Evolutionary conservation across 2,888 invertebrate genomes (phyloP).

Genomic region (Zygogramma bicolorata): DNA sequence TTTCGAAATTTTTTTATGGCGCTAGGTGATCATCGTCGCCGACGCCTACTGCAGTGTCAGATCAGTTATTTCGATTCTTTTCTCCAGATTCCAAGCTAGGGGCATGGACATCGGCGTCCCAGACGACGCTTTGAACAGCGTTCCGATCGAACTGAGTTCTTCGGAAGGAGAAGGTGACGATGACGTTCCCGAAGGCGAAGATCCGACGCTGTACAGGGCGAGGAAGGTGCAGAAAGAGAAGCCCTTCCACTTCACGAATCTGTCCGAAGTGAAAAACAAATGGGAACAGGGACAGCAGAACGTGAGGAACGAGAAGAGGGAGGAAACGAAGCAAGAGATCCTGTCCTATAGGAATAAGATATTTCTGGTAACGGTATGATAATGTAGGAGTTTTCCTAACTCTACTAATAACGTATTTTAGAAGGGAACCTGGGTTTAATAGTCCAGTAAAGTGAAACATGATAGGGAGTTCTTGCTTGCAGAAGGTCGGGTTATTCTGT

Average conservation of each 20-base stretch:
- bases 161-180: conserved; percentile 76
- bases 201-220: conserved; percentile 65
- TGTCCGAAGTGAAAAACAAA: conserved; percentile 85
- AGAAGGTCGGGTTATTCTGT: too few species aligned
- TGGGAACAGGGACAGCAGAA: conserved; percentile 79
- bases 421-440: too few species aligned
- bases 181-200: conserved; percentile 69
- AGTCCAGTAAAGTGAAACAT: too few species aligned
- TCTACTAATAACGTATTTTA: too few species aligned
- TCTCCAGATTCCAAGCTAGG: conserved; percentile 80
- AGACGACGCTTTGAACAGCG: conserved; percentile 81
- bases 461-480: too few species aligned
- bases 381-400: too few species aligned
- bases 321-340: conserved; percentile 89
- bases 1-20: neutral
- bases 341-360: conserved; percentile 86
- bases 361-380: conserved; percentile 76
- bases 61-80: neutral
- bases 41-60: neutral
- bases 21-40: neutral
- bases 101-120: conserved; percentile 85
- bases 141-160: conserved; percentile 78
- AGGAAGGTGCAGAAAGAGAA: conserved; percentile 76
- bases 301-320: conserved; percentile 76
- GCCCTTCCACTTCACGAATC: conserved; percentile 83